phyloP scores from a whole-genome alignment of 2,113 vertebrate species.

The Nycticryphes semicollaris region DNA sequence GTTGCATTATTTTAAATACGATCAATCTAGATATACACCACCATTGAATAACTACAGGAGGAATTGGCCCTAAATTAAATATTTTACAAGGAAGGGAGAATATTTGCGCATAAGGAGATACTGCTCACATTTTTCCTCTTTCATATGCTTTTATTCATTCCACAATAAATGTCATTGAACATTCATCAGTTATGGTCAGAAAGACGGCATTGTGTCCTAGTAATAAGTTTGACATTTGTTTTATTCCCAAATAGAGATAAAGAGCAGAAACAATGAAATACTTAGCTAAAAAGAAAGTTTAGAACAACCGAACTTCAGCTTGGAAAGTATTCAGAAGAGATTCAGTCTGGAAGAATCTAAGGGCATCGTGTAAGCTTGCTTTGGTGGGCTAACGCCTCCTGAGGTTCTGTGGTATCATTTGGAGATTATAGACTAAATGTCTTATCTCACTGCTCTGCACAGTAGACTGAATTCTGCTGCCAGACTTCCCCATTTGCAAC shows the following conservation, averaged over 20 bases:
- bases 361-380: not conserved
- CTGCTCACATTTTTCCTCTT: not conserved
- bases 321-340: not conserved
- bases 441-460: not conserved
- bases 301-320: not conserved
- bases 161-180: not conserved
- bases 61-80: not conserved
- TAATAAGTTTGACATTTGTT: conserved; percentile 1
- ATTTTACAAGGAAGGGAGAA: not conserved
- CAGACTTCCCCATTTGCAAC: not conserved
- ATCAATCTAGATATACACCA: not conserved
- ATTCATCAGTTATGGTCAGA: not conserved
- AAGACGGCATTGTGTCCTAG: not conserved
- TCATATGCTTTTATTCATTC: not conserved
- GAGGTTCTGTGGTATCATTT: not conserved
- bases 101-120: not conserved
- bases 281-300: not conserved
- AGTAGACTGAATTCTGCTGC: not conserved
- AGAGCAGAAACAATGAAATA: not conserved
- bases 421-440: not conserved
- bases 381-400: not conserved
- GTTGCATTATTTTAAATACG: not conserved
- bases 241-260: not conserved
- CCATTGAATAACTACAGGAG: not conserved
- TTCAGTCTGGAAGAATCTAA: not conserved